Evolutionary conservation across 2,797 vertebrate species (phyloP).

Genomic region (Heterohyrax brucei): DNA sequence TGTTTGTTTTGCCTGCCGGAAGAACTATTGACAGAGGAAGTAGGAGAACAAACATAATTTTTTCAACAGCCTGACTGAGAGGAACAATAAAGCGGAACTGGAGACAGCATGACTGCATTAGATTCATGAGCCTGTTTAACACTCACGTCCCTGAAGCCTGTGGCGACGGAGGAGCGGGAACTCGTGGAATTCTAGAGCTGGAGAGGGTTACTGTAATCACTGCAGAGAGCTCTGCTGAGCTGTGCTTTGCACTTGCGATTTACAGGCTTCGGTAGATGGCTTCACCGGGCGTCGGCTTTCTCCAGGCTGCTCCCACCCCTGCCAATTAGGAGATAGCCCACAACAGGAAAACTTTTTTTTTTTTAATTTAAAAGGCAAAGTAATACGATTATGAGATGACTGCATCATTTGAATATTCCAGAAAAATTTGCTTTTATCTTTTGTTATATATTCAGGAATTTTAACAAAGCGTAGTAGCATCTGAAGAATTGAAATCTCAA

Average conservation of each 20-base stretch:
- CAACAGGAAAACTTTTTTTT: background rate
- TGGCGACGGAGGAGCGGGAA: background rate
- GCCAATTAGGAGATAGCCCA: background rate
- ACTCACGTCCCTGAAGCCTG: background rate
- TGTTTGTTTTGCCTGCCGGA: slow-evolving; percentile 81
- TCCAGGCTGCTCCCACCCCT: background rate
- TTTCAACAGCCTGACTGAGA: slow-evolving; percentile 67
- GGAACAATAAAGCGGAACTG: slow-evolving; percentile 72
- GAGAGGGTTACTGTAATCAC: background rate
- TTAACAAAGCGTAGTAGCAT: background rate
- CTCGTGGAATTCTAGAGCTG: background rate
- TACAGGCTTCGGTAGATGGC: background rate
- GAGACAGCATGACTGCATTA: background rate
- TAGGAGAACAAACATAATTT: slow-evolving; percentile 69
- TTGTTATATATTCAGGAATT: slow-evolving; percentile 4
- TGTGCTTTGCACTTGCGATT: background rate
- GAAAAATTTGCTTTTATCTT: slow-evolving; percentile 42
- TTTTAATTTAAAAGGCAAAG: background rate
- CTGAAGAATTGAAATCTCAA: slow-evolving; percentile 4
- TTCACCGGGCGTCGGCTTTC: background rate
- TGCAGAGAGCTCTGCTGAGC: no score
- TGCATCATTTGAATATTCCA: background rate
- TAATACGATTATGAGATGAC: background rate
- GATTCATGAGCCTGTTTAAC: background rate
- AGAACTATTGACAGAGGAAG: slow-evolving; percentile 82